Evolutionary conservation across 2,888 invertebrate species (phyloP).

Genomic region (Drosophila neoperkinsi): DNA sequence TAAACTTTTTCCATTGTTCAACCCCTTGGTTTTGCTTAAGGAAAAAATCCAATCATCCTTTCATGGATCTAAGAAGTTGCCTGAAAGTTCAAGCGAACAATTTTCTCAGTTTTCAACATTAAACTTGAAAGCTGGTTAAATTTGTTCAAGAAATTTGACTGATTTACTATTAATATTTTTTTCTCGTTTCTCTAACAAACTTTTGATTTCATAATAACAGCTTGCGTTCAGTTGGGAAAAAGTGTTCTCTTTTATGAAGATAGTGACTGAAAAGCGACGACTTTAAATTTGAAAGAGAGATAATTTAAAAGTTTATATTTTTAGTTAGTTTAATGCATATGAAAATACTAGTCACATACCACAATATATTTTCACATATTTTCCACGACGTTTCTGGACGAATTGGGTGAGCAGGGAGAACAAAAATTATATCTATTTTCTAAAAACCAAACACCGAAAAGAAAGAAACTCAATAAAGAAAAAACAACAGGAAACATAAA

Average conservation of each 20-base stretch:
- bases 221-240: background rate
- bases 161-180: background rate
- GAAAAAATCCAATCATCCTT: background rate
- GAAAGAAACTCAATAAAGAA: conserved; percentile 46
- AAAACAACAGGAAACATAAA: conserved; percentile 69
- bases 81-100: conserved; percentile 30
- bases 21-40: background rate
- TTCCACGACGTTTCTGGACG: background rate
- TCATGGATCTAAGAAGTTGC: conserved; percentile 15
- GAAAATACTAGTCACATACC: background rate
- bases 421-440: conserved; percentile 32
- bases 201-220: background rate
- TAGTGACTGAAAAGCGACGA: background rate
- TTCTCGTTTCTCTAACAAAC: background rate
- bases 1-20: conserved; percentile 33
- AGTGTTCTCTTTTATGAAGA: background rate
- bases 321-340: background rate
- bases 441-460: conserved; percentile 49
- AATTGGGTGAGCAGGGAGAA: background rate
- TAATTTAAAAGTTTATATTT: background rate
- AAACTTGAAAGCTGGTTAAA: conserved; percentile 5
- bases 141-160: background rate
- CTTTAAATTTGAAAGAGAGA: background rate
- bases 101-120: conserved; percentile 30
- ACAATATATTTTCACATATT: conserved; percentile 1